These are phyloP conservation scores for Microcebus ravelobensis DNA, from an alignment of 2,113 vertebrate species.

Conservation along the genomic window DNA sequence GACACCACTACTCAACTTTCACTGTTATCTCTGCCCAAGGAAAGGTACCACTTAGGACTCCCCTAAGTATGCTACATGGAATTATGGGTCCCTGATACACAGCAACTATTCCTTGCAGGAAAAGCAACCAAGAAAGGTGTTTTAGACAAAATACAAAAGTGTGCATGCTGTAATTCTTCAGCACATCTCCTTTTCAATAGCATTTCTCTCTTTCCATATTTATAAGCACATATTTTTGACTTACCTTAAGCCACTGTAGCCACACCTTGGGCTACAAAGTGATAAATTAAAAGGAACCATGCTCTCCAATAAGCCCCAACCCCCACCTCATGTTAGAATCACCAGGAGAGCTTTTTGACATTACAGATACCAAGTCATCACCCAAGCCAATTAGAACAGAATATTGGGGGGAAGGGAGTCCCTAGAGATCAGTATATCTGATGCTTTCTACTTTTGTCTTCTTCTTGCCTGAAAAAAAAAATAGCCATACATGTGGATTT, in stretches of 20 bases:
- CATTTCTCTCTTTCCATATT: conserved; percentile 1
- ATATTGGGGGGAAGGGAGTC: background rate
- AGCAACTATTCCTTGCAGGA: background rate
- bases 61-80: background rate
- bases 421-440: background rate
- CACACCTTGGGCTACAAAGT: background rate
- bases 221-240: background rate
- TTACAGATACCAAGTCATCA: background rate
- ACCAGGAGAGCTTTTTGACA: background rate
- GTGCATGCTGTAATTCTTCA: background rate
- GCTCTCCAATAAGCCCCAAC: background rate
- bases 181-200: background rate
- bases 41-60: background rate
- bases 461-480: conserved; percentile 16
- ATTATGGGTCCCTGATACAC: background rate
- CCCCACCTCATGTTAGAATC: background rate
- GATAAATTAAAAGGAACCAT: background rate
- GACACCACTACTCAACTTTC: background rate
- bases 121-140: background rate
- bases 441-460: background rate
- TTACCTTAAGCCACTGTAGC: background rate
- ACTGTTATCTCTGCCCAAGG: background rate
- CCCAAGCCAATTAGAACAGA: background rate
- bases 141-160: background rate
- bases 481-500: background rate